Conservation (phyloP, 2,113 vertebrate species). For the Cyprichromis sp. region DNA sequence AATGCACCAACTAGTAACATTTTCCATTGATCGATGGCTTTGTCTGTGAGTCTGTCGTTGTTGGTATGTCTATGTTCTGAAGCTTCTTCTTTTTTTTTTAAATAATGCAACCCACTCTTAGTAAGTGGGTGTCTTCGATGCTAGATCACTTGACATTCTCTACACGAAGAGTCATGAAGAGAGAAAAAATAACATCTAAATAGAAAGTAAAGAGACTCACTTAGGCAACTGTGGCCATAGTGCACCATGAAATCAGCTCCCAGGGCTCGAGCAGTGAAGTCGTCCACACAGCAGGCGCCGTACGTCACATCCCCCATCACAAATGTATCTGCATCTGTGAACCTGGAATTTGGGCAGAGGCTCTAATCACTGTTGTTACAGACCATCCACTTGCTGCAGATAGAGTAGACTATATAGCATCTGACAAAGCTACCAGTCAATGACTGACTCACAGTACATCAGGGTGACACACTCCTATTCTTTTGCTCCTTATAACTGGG, state of each 20-base stretch:
- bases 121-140: not conserved
- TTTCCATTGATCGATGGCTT: slow-evolving; percentile 14
- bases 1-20: slow-evolving; percentile 12
- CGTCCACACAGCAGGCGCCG: slow-evolving; percentile 94
- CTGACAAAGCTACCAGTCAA: slow-evolving; percentile 1
- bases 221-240: slow-evolving; percentile 96
- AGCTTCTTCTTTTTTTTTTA: not conserved
- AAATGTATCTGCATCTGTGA: slow-evolving; percentile 85
- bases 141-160: not conserved
- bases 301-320: slow-evolving; percentile 98
- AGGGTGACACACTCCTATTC: not conserved
- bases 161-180: not conserved
- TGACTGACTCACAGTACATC: not conserved
- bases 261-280: slow-evolving; percentile 90
- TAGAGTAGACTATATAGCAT: not conserved
- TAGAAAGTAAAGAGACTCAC: slow-evolving; percentile 64
- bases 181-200: not conserved
- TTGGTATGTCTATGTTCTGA: not conserved
- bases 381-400: not conserved
- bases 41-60: not conserved
- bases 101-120: not conserved
- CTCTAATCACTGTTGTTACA: not conserved
- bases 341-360: slow-evolving; percentile 66
- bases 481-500: not conserved
- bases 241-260: slow-evolving; percentile 97